These are phyloP conservation scores for Aramus guarauna DNA, from an alignment of 2,113 vertebrate genomes.

Conservation along the genomic window DNA sequence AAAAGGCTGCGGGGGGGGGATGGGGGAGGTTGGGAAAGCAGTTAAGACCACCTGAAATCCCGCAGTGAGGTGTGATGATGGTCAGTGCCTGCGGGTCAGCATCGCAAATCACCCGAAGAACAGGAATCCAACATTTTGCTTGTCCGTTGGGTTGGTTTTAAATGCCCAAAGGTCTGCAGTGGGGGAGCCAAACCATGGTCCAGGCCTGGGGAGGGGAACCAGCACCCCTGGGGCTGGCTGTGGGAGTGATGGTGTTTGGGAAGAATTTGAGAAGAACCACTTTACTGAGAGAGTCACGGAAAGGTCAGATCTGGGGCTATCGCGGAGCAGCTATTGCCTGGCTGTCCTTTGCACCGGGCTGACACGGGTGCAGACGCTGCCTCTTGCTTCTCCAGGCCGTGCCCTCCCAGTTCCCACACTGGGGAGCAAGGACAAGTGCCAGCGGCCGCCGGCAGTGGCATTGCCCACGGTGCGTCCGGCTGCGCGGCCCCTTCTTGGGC, in stretches of 20 bases:
- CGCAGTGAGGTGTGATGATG: not conserved
- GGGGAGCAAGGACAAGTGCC: not conserved
- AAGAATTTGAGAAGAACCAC: not conserved
- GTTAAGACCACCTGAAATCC: not conserved
- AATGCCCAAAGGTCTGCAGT: not conserved
- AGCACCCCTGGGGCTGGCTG: not conserved
- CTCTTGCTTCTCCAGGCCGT: not conserved
- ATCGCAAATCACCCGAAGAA: accelerated
- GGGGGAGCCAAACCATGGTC: accelerated
- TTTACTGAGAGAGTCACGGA: not conserved
- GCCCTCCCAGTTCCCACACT: not conserved
- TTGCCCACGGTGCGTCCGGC: accelerated
- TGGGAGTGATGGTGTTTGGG: not conserved
- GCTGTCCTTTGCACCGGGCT: not conserved
- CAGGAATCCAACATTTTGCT: not conserved
- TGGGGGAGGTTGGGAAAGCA: not conserved
- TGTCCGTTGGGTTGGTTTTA: not conserved
- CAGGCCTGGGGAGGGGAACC: not conserved
- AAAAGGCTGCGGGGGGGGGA: not conserved
- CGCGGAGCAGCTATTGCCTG: accelerated
- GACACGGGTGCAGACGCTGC: accelerated
- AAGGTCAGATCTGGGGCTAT: not conserved
- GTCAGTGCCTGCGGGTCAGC: not conserved
- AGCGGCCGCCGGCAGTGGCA: not conserved
- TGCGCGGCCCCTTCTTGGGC: not conserved